Evolutionary conservation across 1,140 invertebrate genomes (phyloP), one percentile per base, ranked within the genome.

Genomic region (Nebria ingens): DNA sequence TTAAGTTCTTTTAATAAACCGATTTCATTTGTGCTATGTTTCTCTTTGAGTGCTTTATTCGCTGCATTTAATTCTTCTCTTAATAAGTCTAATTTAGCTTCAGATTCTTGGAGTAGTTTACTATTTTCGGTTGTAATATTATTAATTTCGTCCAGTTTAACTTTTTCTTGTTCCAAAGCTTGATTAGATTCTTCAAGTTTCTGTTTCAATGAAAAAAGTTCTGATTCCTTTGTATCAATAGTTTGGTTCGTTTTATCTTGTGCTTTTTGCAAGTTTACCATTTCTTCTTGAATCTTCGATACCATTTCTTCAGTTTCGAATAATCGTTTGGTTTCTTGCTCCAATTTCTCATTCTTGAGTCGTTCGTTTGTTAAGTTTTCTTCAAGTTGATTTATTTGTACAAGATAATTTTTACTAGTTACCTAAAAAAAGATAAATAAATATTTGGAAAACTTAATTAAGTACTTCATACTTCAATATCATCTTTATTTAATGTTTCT

Each of bases 401-500:
- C 74, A 57, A 77, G 70, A 59, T 76, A 70, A 59, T 64, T 67
- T 64, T 71, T 65, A 64, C 75, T 75, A 57, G 69, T 61, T 49
- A 71, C 72, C 78, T 76, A 22, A 2, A 55, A 50, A 49, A 22
- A 50, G 17, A 29, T 6, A 53, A 21, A 45, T 29, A 20, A 40
- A 42, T 19, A 15, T 11, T 25, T 21, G 50, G 25, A 19, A 54
- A 2, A 38, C 34, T 52, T 55, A 21, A 25, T 38, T 34, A 34
- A 6, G 52, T 19, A 62, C 68, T 71, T n/a, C n/a, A n/a, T 78
- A 91, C 89, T 81, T 91, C 85, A 68, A 91, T 77, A 65, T 90
- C 87, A 63, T 81, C 80, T 71, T 85, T 87, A 64, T 75, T 77
- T 61, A 91, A 82, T 21, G 79, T 85, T 63, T 92, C 90, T 71